Conservation (phyloP, 2,797 vertebrate species). For the Anomalospiza imberbis region DNA sequence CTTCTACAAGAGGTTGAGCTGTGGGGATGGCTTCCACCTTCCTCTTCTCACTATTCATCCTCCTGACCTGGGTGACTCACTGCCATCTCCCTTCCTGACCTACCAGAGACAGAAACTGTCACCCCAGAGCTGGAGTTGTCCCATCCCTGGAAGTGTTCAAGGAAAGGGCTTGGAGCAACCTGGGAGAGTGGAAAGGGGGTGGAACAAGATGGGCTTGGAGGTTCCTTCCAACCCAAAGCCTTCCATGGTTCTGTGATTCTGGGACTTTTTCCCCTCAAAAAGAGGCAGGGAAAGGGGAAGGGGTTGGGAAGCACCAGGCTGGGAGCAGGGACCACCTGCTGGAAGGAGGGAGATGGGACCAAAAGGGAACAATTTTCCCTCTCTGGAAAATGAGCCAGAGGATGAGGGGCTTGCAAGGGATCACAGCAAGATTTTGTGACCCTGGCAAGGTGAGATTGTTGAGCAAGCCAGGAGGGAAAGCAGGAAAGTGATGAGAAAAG, state of each 20-base stretch:
- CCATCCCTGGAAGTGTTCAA: background rate
- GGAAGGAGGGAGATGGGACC: background rate
- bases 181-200: background rate
- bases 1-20: background rate
- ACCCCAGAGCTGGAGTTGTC: rapidly evolving
- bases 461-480: background rate
- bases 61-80: background rate
- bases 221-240: background rate
- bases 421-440: rapidly evolving
- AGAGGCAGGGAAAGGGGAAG: background rate
- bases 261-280: background rate
- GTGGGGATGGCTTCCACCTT: rapidly evolving
- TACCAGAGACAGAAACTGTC: rapidly evolving
- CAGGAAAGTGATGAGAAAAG: background rate
- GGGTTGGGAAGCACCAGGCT: background rate
- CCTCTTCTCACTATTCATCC: background rate
- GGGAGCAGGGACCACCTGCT: background rate
- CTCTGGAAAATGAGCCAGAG: background rate
- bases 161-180: background rate
- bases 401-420: background rate
- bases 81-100: background rate
- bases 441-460: background rate
- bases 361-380: rapidly evolving
- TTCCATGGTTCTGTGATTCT: too few relatives aligned
- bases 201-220: too few relatives aligned